A percentile compares a stretch with the other conserved stretches of the same genome.
These are phyloP conservation scores for Tipula vernalis DNA, from an alignment of 2,888 invertebrate species.

Conservation along the genomic window DNA sequence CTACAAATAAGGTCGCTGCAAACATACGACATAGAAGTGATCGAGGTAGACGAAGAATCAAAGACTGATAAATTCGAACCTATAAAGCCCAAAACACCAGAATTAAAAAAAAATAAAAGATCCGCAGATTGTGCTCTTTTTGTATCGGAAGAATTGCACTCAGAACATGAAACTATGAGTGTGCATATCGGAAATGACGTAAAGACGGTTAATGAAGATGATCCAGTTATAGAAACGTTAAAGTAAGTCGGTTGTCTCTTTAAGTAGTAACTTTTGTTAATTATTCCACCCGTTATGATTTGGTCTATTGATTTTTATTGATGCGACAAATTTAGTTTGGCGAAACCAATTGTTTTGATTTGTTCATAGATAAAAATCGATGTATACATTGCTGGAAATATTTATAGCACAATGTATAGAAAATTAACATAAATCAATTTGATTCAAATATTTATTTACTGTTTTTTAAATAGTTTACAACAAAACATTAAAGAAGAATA, in stretches of 20 bases:
- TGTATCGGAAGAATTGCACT: background rate
- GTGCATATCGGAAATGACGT: background rate
- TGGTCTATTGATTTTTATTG: background rate
- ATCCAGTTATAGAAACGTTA: background rate
- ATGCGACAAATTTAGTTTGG: background rate
- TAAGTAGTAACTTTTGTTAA: background rate
- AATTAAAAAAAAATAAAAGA: background rate
- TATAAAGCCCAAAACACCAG: background rate
- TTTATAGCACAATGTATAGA: background rate
- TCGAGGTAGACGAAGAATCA: background rate
- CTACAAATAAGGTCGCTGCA: background rate
- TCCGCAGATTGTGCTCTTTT: background rate
- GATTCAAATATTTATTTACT: background rate
- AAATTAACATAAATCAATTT: background rate
- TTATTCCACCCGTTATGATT: background rate
- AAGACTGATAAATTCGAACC: background rate
- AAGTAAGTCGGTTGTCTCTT: background rate
- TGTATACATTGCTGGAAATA: background rate
- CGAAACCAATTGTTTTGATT: background rate
- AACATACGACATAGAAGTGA: background rate
- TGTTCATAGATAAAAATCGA: background rate
- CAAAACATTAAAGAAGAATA: slow-evolving; percentile 31
- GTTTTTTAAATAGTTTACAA: slow-evolving; percentile 21
- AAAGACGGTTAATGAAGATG: background rate
- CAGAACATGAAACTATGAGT: background rate